Base-by-base conservation (phyloP, 1,140 invertebrate genomes). In the Mylabris phalerata region DNA sequence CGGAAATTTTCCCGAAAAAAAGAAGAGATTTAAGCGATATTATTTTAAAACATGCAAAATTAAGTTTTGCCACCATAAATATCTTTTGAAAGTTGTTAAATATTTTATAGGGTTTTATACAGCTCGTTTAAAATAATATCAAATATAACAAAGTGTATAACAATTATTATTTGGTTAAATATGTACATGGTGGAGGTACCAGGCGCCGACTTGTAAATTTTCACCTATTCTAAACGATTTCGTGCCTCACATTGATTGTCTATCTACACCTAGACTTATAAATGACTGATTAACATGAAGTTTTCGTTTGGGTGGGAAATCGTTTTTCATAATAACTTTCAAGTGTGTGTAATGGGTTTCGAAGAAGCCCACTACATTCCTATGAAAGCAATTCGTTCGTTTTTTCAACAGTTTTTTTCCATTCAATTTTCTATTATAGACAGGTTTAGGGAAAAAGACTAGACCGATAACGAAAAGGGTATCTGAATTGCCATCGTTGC, bases 401-500 rank as follows among this genome's bases (percentile, higher is more conserved):
- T 24, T 39, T 39, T 24, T 38, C 27, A 19, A 38, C 11, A 10
- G 4, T 7, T 13, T 38, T n/a, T 7, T 19, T 19, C n/a, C n/a
- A 13, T 10, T 19, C 40, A 40, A 10, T 49, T 19, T 19, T 32
- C 7, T 32, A 32, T 32, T 32, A 32, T 48, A 65, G 60, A 46
- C 49, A 19, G 51, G 49, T 32, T 32, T 32, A 32, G 7, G 4
- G 7, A 32, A 32, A 7, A 32, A 11, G 40, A 47, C 41, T 13
- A 56, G 42, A 10, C 50, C 39, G 11, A 48, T 63, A 26, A 59
- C 63, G 2, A 49, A 44, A 49, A 48, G 68, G 27, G 60, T 68
- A 13, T 59, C 58, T 0, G 70, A 71, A 62, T 65, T 71, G 11
- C 71, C 71, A 9, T 71, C 66, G 9, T 46, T 71, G n/a, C 51